phyloP scores from a whole-genome alignment of 2,797 vertebrate genomes.

The Schizopygopsis pylzovi region DNA sequence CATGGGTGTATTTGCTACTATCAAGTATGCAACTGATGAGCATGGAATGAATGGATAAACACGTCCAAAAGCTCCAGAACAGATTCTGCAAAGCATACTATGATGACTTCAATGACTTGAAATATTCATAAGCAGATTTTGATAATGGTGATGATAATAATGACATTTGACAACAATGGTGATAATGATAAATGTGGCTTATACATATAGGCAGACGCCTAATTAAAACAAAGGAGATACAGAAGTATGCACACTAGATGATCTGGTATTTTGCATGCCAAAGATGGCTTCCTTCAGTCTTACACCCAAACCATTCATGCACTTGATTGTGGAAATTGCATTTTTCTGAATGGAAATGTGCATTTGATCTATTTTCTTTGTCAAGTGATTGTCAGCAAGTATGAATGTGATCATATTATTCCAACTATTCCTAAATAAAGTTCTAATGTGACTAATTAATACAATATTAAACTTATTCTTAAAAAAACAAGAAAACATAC shows the following conservation, averaged over 20 bases:
- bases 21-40: background rate
- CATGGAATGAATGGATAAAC: slow-evolving; percentile 10
- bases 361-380: slow-evolving; percentile 31
- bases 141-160: slow-evolving; percentile 5
- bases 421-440: slow-evolving; percentile 40
- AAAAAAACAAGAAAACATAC: background rate
- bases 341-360: slow-evolving; percentile 40
- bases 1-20: background rate
- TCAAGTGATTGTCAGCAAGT: slow-evolving; percentile 11
- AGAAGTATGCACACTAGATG: slow-evolving; percentile 41
- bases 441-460: background rate
- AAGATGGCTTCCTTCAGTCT: slow-evolving; percentile 30
- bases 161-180: slow-evolving; percentile 7
- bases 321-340: slow-evolving; percentile 48
- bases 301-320: slow-evolving; percentile 38
- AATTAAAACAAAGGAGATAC: slow-evolving; percentile 43
- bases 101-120: background rate
- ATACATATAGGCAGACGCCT: slow-evolving; percentile 25
- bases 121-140: slow-evolving; percentile 3
- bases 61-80: slow-evolving; percentile 14
- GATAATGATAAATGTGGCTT: slow-evolving; percentile 22
- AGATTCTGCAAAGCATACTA: slow-evolving; percentile 14
- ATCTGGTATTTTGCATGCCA: slow-evolving; percentile 42
- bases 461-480: background rate
- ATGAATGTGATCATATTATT: slow-evolving; percentile 34